phyloP scores from a whole-genome alignment of 2,797 vertebrate species.

The Florisuga fusca region DNA sequence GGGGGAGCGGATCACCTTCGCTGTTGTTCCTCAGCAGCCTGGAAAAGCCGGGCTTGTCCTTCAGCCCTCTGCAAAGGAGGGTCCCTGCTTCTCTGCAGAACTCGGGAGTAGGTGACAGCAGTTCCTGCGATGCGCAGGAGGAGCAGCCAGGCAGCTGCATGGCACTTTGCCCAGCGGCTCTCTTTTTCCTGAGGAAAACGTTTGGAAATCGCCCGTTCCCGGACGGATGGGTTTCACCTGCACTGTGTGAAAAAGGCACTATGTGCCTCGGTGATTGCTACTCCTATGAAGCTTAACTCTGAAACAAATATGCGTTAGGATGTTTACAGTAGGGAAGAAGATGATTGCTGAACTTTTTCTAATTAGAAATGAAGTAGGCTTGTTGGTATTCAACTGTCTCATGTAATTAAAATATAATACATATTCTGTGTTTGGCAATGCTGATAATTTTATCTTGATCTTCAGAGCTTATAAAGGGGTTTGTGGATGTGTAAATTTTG shows the following conservation, averaged over 20 bases:
- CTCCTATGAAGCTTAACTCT: neutral
- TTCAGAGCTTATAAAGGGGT: conserved; percentile 10
- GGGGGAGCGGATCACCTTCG: neutral
- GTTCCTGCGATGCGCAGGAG: neutral
- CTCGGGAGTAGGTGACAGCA: neutral
- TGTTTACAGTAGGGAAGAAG: conserved; percentile 18
- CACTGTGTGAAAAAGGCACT: neutral
- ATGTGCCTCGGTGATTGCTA: neutral
- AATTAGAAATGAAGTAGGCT: conserved; percentile 52
- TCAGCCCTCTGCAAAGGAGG: neutral
- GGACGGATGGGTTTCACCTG: neutral
- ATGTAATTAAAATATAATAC: conserved; percentile 44
- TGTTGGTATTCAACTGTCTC: conserved; percentile 42
- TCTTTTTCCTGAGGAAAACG: neutral
- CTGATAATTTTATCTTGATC: conserved; percentile 50
- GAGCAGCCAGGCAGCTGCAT: neutral
- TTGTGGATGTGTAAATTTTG: neutral
- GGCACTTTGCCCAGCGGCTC: neutral
- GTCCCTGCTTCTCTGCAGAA: neutral
- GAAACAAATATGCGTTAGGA: neutral
- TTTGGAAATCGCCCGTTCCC: neutral
- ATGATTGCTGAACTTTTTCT: conserved; percentile 45
- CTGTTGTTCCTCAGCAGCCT: neutral
- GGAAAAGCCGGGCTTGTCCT: neutral
- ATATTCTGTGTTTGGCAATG: conserved; percentile 41